Evolutionary conservation across 2,888 invertebrate species (phyloP).

Genomic region (Eupithecia pulchellata): DNA sequence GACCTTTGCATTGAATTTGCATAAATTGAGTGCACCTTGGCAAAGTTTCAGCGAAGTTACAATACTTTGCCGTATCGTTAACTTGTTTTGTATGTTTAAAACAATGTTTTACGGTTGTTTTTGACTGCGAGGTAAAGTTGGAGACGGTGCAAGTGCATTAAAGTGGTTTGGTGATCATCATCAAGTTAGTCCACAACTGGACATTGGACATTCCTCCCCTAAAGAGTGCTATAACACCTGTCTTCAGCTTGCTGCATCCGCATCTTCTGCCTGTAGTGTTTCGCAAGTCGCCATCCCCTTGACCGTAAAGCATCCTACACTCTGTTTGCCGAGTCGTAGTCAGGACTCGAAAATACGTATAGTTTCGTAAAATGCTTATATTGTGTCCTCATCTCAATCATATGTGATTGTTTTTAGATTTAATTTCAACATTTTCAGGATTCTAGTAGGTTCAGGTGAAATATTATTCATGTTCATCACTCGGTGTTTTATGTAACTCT

Average conservation of each 20-base stretch:
- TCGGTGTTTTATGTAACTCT: no score
- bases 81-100: not conserved
- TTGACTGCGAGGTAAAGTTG: not conserved
- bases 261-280: no score
- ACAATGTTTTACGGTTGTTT: not conserved
- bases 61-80: not conserved
- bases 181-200: no score
- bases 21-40: slow-evolving; percentile 14
- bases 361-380: not conserved
- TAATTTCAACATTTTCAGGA: not conserved
- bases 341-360: no score
- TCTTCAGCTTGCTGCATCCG: no score
- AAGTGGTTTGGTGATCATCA: not conserved
- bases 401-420: not conserved
- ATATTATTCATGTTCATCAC: not conserved
- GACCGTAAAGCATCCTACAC: no score
- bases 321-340: no score
- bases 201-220: no score
- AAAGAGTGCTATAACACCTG: no score
- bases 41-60: slow-evolving; percentile 14
- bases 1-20: slow-evolving; percentile 10
- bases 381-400: no score
- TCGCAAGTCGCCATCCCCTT: no score
- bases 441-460: no score
- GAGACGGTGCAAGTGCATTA: not conserved